phyloP scores from a whole-genome alignment of 2,113 vertebrate genomes.

The Crypturellus undulatus region DNA sequence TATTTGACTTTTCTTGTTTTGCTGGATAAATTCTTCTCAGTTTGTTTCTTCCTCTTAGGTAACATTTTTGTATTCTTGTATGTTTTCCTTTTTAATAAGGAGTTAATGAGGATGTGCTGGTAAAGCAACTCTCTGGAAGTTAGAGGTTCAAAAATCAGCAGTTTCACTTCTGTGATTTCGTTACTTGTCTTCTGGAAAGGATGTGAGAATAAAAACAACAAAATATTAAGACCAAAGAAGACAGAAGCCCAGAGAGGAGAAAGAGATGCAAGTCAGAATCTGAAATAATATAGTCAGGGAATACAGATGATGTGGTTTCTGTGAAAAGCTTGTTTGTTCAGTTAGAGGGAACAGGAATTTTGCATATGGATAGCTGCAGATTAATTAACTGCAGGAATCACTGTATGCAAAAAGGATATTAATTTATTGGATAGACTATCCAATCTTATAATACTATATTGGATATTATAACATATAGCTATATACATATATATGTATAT shows the following conservation, averaged over 20 bases:
- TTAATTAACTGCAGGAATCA: constrained; percentile 9
- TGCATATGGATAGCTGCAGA: constrained; percentile 12
- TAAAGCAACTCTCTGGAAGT: neutral
- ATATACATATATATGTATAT: neutral
- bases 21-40: neutral
- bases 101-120: neutral
- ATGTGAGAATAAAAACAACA: neutral
- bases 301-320: constrained; percentile 32
- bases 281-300: constrained; percentile 44
- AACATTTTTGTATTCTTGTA: neutral
- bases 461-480: neutral
- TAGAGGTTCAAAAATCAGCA: neutral
- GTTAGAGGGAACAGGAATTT: constrained; percentile 23
- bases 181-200: neutral
- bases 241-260: constrained; percentile 2
- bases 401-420: neutral
- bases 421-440: neutral
- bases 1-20: constrained; percentile 15
- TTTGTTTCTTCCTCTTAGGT: neutral
- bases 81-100: neutral
- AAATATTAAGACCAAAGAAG: constrained; percentile 5
- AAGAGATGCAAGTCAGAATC: constrained; percentile 49
- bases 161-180: neutral
- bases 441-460: neutral
- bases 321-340: constrained; percentile 45